Evolutionary conservation across 2,113 vertebrate genomes (phyloP), one percentile per base, ranked within the genome.

Genomic region (Petrocephalus microphthalmus): DNA sequence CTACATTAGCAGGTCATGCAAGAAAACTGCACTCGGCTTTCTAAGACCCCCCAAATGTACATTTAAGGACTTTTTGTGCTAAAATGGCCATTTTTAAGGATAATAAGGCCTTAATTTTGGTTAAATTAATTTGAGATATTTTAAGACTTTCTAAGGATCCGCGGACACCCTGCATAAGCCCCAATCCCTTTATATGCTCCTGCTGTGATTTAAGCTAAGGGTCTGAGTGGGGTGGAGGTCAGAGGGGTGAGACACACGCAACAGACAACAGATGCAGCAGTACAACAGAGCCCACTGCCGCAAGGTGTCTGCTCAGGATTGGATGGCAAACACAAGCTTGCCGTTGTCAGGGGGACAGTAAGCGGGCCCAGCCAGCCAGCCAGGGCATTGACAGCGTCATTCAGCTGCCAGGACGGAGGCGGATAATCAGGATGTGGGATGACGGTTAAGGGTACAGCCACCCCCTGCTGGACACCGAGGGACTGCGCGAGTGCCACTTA

Each of bases 311-410:
- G 85, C 37, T 29, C 29, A 82, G 71, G 49, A 25, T 54, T 84
- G 42, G 51, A 54, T 42, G n/a, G 29, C 74, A n/a, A 11, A 60
- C 53, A 54, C 87, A 47, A 81, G 53, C 52, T 52, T 54, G 78
- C 13, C 5, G 87, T 88, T 84, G 78, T 54, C 74, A 84, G 87
- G 87, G 78, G n/a, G 60, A 88, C 87, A 88, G 87, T 88, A 20
- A 82, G 67, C 67, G 37, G 29, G 78, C 49, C 87, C n/a, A 11
- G 51, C 33, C 87, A 83, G 7, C 86, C 87, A 84, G 7, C 60
- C 47, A 25, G 37, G 15, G 51, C 37, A 33, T 54, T 87, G 37
- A 81, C 33, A 78, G 25, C 33, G 25, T 81, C 87, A 25, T 81
- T 88, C 71, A 88, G 49, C 71, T 78, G 52, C 52, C 45, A 88